Conservation (phyloP, 2,797 vertebrate genomes). For the Passerculus sandwichensis region DNA sequence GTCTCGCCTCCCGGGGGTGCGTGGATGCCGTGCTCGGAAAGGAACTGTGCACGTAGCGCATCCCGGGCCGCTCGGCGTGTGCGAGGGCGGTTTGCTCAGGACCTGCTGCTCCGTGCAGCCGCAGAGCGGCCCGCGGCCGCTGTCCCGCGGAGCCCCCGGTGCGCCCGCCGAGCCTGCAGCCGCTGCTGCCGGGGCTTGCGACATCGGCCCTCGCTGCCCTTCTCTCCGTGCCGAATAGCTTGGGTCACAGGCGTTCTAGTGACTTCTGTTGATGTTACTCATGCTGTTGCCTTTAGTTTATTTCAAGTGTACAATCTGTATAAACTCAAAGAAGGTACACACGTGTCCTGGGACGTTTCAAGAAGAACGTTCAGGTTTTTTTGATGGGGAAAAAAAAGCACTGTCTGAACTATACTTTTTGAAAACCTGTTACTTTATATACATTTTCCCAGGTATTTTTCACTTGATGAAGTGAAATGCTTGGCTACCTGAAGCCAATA, state of each 20-base stretch:
- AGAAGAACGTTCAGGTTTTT: neutral
- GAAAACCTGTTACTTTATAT: neutral
- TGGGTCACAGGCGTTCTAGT: rapidly evolving
- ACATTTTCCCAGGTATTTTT: neutral
- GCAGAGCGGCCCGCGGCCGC: rapidly evolving
- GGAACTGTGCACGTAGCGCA: rapidly evolving
- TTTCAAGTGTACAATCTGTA: rapidly evolving
- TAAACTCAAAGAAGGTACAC: neutral
- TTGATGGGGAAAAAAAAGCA: neutral
- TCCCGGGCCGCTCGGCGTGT: rapidly evolving
- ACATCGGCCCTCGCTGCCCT: neutral
- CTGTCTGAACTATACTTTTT: neutral
- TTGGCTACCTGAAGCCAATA: neutral
- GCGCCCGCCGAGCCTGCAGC: rapidly evolving
- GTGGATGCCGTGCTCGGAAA: neutral
- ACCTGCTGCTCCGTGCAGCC: rapidly evolving
- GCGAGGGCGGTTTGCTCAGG: rapidly evolving
- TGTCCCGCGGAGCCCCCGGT: rapidly evolving
- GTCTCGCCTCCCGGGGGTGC: neutral
- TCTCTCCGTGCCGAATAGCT: rapidly evolving
- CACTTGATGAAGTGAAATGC: neutral
- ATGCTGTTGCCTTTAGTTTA: neutral
- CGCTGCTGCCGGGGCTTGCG: neutral
- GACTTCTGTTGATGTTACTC: neutral
- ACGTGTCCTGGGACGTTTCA: rapidly evolving